Conservation (phyloP, 2,888 invertebrate genomes). For the Metopia argyrocephala region DNA sequence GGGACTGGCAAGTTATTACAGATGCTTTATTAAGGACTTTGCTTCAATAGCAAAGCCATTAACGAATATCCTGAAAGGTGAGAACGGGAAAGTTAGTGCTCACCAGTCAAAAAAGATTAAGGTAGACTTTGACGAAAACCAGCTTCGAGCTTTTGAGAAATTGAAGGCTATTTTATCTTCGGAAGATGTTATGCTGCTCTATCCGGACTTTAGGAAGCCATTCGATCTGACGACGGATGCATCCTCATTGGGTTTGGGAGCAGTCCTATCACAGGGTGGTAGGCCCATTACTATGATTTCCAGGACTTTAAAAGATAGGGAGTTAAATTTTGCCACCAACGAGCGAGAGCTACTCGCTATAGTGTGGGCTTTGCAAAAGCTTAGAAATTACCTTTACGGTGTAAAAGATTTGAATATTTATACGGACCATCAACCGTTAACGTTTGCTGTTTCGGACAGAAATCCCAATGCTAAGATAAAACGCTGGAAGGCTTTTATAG, state of each 20-base stretch:
- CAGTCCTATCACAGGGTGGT: slow-evolving; percentile 43
- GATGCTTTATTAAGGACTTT: slow-evolving; percentile 62
- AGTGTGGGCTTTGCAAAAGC: slow-evolving; percentile 72
- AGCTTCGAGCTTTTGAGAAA: slow-evolving; percentile 54
- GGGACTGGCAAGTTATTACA: slow-evolving; percentile 35
- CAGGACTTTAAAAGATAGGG: slow-evolving; percentile 18
- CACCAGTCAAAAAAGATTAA: slow-evolving; percentile 44
- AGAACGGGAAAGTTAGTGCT: slow-evolving; percentile 61
- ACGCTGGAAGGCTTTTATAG: slow-evolving; percentile 29
- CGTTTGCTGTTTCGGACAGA: slow-evolving; percentile 63
- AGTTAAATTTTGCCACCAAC: slow-evolving; percentile 39
- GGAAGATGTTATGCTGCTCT: slow-evolving; percentile 50
- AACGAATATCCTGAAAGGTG: slow-evolving; percentile 60
- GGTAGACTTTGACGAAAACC: slow-evolving; percentile 45
- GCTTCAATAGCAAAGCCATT: slow-evolving; percentile 61
- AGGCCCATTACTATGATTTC: slow-evolving; percentile 30
- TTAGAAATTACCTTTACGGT: slow-evolving; percentile 74
- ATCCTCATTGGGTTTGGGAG: slow-evolving; percentile 30
- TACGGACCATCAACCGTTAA: slow-evolving; percentile 62
- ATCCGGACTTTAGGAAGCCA: slow-evolving; percentile 57
- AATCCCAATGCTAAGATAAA: slow-evolving; percentile 58
- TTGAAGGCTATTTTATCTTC: slow-evolving; percentile 46
- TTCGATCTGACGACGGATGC: slow-evolving; percentile 60
- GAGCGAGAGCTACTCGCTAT: slow-evolving; percentile 72
- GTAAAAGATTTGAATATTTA: slow-evolving; percentile 64